Evolutionary conservation across 2,888 invertebrate species (phyloP), one percentile per base, ranked within the genome.

Genomic region (Limenitis arthemis): DNA sequence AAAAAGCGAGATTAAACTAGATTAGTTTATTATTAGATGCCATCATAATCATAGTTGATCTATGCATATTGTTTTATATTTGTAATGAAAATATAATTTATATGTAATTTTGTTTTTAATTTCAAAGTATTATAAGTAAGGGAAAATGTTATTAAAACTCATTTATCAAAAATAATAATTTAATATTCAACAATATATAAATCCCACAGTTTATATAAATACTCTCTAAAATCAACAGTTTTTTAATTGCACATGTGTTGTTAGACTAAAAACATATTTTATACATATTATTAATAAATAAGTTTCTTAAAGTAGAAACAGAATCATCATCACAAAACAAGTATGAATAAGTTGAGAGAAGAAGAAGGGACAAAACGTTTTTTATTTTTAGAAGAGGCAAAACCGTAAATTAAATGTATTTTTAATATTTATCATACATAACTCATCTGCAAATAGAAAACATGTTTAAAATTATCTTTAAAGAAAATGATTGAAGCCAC

Each of bases 1-100:
- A 91, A 71, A 85, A 72, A 56, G 74, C 74, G 51, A 79, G 85
- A 64, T 59, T 86, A 55, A 75, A 65, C 65, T 76, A 70, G 47
- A 66, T 77, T 73, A 73, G 49, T 31, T 20, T 44, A 40, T 30
- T 40, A 40, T 47, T 39, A 37, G 11, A 6, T 47, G 53, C 20
- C 44, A 42, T 29, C 40, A 20, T 20, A 52, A 42, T 39, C 46
- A 51, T 41, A 56, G 38, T 34, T 34, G 33, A 47, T 47, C 40
- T 49, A 56, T 56, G 53, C 46, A 32, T 43, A 47, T 44, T 44
- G 33, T 53, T 51, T 53, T 47, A 49, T 44, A 42, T 56, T 43
- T 54, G 52, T 54, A 59, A 55, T 53, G 9, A 31, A 40, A 30
- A 41, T 47, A 36, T 42, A 40, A 47, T 29, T 51, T 28, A 31